Evolutionary conservation across 2,113 vertebrate species (phyloP).

Genomic region (Lepisosteus oculatus): DNA sequence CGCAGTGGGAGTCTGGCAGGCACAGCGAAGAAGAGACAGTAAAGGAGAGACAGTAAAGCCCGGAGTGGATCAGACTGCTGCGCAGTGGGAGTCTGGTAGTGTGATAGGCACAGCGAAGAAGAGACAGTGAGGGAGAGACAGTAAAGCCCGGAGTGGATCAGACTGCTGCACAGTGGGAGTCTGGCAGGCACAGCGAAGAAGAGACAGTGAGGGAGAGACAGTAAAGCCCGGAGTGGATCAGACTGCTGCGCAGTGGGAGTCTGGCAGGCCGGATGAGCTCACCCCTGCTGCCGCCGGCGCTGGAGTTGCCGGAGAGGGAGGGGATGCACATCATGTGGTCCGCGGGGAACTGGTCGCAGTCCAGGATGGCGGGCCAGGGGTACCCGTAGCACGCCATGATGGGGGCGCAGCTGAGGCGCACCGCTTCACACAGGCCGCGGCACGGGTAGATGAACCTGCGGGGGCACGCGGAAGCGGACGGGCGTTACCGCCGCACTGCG

Average conservation of each 20-base stretch:
- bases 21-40: too few relatives aligned
- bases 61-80: too few relatives aligned
- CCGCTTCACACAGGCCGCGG: slow-evolving; percentile 70
- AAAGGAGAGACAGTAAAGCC: too few relatives aligned
- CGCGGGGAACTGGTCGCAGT: slow-evolving; percentile 70
- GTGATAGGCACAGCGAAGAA: too few relatives aligned
- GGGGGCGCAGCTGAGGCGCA: slow-evolving; percentile 74
- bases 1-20: not conserved
- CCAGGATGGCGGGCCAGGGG: slow-evolving; percentile 76
- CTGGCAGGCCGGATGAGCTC: slow-evolving; percentile 29
- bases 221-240: too few relatives aligned
- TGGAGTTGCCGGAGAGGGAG: slow-evolving; percentile 50
- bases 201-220: too few relatives aligned
- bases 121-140: too few relatives aligned
- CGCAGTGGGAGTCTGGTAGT: too few relatives aligned
- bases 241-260: not conserved
- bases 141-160: too few relatives aligned
- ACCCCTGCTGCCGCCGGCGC: slow-evolving; percentile 51
- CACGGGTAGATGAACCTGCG: slow-evolving; percentile 73
- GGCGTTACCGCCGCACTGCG: too few relatives aligned
- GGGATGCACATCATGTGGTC: slow-evolving; percentile 77
- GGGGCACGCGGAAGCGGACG: not conserved
- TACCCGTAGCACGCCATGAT: slow-evolving; percentile 77
- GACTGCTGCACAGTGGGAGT: not conserved
- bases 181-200: too few relatives aligned